Evolutionary conservation across 2,888 invertebrate genomes (phyloP).

Genomic region (Adela reaumurella): DNA sequence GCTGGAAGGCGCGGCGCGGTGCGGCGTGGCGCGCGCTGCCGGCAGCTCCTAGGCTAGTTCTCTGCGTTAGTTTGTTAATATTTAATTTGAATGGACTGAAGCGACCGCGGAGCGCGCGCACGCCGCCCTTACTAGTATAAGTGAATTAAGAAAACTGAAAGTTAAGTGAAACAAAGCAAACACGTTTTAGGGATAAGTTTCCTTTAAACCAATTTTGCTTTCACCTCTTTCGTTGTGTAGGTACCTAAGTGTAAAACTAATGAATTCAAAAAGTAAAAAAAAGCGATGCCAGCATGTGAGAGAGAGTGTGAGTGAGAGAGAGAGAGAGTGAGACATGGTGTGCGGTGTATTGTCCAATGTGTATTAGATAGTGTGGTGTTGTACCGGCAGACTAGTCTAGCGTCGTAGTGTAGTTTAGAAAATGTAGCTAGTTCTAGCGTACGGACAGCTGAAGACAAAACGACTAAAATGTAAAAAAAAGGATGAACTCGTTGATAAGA

Average conservation of each 20-base stretch:
- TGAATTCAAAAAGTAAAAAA: conserved; percentile 39
- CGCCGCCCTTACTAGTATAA: conserved; percentile 14
- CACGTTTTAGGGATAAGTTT: conserved; percentile 48
- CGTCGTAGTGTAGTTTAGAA: conserved; percentile 56
- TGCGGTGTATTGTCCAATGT: conserved; percentile 56
- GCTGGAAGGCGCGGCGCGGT: conserved; percentile 29
- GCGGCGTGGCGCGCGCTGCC: conserved; percentile 24
- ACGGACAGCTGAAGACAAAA: conserved; percentile 59
- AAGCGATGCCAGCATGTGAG: too few relatives aligned
- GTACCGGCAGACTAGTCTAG: conserved; percentile 57
- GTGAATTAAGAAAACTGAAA: conserved; percentile 24
- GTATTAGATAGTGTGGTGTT: conserved; percentile 55
- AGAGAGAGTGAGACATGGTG: too few relatives aligned
- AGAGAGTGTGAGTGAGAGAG: conserved; percentile 27
- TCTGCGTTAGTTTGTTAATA: conserved; percentile 54
- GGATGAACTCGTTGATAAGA: conserved; percentile 61
- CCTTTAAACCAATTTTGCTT: conserved; percentile 51
- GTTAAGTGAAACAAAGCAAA: conserved; percentile 31
- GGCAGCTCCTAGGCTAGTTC: conserved; percentile 45
- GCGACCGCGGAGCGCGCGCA: conserved; percentile 27
- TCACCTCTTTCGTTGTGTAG: conserved; percentile 56
- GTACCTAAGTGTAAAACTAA: conserved; percentile 52
- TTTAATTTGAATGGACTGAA: conserved; percentile 55
- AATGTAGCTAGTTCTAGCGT: conserved; percentile 55
- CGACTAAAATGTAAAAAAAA: conserved; percentile 56